phyloP scores from a whole-genome alignment of 1,140 invertebrate species.

The Spodoptera litura region DNA sequence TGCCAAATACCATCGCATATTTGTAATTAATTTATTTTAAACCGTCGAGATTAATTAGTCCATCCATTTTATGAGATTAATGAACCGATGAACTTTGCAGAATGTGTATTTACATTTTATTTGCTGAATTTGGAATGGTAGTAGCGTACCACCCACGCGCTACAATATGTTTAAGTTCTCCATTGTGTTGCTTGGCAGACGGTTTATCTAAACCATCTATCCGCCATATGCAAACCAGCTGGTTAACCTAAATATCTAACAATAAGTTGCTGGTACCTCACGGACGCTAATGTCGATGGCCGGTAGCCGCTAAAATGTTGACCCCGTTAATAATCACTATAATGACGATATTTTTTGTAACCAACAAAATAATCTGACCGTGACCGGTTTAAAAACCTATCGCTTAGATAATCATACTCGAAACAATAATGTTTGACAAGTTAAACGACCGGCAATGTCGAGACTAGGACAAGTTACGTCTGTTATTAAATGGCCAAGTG shows the following conservation, averaged over 20 bases:
- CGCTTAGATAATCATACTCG: constrained; percentile 22
- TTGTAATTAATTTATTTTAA: constrained; percentile 12
- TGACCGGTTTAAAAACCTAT: constrained; percentile 50
- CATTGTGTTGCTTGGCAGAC: constrained; percentile 31
- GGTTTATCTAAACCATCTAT: constrained; percentile 46
- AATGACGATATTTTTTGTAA: constrained; percentile 62
- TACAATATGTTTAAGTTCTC: constrained; percentile 12
- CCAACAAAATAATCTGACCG: constrained; percentile 54
- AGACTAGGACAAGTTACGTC: constrained; percentile 2
- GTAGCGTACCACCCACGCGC: constrained; percentile 7
- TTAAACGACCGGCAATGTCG: neutral
- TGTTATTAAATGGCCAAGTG: constrained; percentile 25
- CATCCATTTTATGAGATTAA: neutral
- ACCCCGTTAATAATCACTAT: constrained; percentile 64
- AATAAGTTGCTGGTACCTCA: constrained; percentile 11
- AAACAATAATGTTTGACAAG: neutral
- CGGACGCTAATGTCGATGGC: constrained; percentile 25
- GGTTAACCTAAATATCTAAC: constrained; percentile 59
- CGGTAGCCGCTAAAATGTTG: constrained; percentile 48
- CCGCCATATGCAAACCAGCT: constrained; percentile 62
- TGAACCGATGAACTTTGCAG: constrained; percentile 17
- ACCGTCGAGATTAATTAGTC: constrained; percentile 21
- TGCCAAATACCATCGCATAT: constrained; percentile 17
- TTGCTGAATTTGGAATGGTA: constrained; percentile 1
- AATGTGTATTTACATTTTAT: constrained; percentile 8